Percentiles rank a stretch among this genome's conserved stretches.
phyloP scores from a whole-genome alignment of 2,113 vertebrate genomes.

The Scomber scombrus region DNA sequence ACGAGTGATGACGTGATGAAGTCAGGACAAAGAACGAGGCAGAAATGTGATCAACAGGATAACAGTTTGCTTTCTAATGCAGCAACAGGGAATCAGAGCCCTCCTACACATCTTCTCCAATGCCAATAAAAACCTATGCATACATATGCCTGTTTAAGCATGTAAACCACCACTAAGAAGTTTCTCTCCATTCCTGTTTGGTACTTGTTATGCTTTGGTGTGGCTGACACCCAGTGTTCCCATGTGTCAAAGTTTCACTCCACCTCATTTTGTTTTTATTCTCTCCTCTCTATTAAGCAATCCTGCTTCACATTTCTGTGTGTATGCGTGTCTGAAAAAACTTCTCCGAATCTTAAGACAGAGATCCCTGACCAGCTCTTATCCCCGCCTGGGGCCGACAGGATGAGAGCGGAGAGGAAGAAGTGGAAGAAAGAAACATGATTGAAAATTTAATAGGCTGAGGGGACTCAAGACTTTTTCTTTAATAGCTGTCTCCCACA shows the following conservation, averaged over 20 bases:
- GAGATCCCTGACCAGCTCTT: constrained; percentile 53
- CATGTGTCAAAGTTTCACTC: constrained; percentile 45
- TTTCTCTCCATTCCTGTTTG: constrained; percentile 19
- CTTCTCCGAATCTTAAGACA: constrained; percentile 37
- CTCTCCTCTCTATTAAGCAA: constrained; percentile 39
- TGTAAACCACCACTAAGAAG: not conserved
- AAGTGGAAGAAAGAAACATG: constrained; percentile 22
- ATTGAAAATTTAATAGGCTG: constrained; percentile 46
- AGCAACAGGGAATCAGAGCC: constrained; percentile 31
- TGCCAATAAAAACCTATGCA: constrained; percentile 28
- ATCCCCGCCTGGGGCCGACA: constrained; percentile 58
- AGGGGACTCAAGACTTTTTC: not conserved
- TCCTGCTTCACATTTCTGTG: constrained; percentile 32
- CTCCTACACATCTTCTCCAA: constrained; percentile 35
- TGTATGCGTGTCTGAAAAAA: constrained; percentile 36
- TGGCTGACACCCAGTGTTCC: constrained; percentile 50
- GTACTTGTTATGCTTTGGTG: constrained; percentile 15
- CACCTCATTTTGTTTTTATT: constrained; percentile 43
- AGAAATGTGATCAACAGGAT: constrained; percentile 32
- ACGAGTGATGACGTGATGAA: constrained; percentile 21
- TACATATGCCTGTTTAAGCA: constrained; percentile 36
- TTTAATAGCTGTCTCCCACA: constrained; percentile 18
- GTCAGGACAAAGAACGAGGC: not conserved
- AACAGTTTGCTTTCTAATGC: constrained; percentile 8
- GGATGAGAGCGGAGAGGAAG: constrained; percentile 37